phyloP scores from a whole-genome alignment of 2,113 vertebrate species.

The Ascaphus truei region DNA sequence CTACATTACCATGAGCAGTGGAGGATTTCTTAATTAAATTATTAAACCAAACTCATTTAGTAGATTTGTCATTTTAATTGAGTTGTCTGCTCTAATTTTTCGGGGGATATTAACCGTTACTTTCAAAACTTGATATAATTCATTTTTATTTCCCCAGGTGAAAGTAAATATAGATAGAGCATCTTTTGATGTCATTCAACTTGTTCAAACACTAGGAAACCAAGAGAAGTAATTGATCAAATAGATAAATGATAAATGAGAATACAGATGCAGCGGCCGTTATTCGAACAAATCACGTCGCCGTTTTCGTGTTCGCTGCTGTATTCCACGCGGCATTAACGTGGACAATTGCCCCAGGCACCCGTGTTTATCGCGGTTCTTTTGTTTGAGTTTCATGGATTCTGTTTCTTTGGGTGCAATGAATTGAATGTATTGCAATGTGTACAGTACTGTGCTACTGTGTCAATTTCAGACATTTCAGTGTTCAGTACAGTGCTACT shows the following conservation, averaged over 20 bases:
- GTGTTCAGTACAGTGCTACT: too few relatives aligned
- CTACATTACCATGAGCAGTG: background rate
- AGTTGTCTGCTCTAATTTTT: slow-evolving; percentile 21
- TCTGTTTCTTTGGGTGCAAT: too few relatives aligned
- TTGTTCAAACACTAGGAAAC: background rate
- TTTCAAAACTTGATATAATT: background rate
- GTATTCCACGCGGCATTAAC: too few relatives aligned
- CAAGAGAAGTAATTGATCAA: slow-evolving; percentile 1
- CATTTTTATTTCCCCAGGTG: slow-evolving; percentile 24
- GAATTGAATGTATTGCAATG: too few relatives aligned
- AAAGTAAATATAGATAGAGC: slow-evolving; percentile 25
- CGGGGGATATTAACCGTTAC: slow-evolving; percentile 14
- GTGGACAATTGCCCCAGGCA: too few relatives aligned
- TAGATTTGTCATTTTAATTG: slow-evolving; percentile 22
- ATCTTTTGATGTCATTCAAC: background rate
- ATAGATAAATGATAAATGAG: slow-evolving; percentile 1
- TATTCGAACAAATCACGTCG: too few relatives aligned
- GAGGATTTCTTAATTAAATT: slow-evolving; percentile 19
- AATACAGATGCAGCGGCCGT: too few relatives aligned
- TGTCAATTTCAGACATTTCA: too few relatives aligned
- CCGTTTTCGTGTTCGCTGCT: too few relatives aligned
- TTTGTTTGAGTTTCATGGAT: too few relatives aligned
- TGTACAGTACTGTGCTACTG: too few relatives aligned
- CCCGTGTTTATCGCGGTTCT: too few relatives aligned
- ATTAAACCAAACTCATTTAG: slow-evolving; percentile 4